A percentile compares a stretch with the other conserved stretches of the same genome.
Conservation (phyloP, 2,888 invertebrate genomes). For the Brenthis hecate region DNA sequence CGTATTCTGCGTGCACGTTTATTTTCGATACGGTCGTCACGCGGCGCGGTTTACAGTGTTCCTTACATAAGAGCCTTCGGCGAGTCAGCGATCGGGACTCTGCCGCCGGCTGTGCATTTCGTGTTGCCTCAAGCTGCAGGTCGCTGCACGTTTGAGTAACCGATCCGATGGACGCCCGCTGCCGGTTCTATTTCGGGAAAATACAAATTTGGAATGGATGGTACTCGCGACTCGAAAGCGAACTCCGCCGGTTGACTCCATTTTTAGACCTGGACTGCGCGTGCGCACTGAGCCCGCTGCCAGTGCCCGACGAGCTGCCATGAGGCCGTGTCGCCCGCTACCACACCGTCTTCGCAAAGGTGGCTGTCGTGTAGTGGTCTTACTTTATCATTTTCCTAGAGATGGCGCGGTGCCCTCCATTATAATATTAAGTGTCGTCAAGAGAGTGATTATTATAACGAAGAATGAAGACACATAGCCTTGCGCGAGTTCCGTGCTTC, state of each 20-base stretch:
- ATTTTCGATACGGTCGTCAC: conserved; percentile 79
- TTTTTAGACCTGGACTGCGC: conserved; percentile 82
- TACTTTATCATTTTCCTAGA: conserved; percentile 49
- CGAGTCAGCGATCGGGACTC: conserved; percentile 51
- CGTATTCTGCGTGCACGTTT: conserved; percentile 70
- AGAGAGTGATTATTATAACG: conserved; percentile 41
- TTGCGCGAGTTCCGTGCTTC: conserved; percentile 94
- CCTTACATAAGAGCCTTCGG: conserved; percentile 69
- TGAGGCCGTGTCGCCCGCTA: conserved; percentile 74
- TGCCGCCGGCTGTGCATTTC: conserved; percentile 54
- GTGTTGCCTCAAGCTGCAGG: conserved; percentile 68
- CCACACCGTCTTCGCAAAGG: conserved; percentile 53
- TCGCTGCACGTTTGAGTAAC: conserved; percentile 79
- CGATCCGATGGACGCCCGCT: conserved; percentile 80
- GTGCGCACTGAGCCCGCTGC: conserved; percentile 75
- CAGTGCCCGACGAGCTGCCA: conserved; percentile 76
- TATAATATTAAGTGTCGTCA: conserved; percentile 32
- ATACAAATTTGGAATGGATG: conserved; percentile 90
- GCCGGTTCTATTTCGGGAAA: conserved; percentile 88
- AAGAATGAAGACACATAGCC: conserved; percentile 69
- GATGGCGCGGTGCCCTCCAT: conserved; percentile 52
- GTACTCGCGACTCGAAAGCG: conserved; percentile 79
- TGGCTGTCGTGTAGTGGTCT: conserved; percentile 46
- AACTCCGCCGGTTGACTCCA: conserved; percentile 80
- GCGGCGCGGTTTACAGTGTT: conserved; percentile 74